Percentiles rank a stretch among this genome's conserved stretches.
Evolutionary conservation across 2,113 vertebrate species (phyloP).

Genomic region (Leptodactylus fuscus): DNA sequence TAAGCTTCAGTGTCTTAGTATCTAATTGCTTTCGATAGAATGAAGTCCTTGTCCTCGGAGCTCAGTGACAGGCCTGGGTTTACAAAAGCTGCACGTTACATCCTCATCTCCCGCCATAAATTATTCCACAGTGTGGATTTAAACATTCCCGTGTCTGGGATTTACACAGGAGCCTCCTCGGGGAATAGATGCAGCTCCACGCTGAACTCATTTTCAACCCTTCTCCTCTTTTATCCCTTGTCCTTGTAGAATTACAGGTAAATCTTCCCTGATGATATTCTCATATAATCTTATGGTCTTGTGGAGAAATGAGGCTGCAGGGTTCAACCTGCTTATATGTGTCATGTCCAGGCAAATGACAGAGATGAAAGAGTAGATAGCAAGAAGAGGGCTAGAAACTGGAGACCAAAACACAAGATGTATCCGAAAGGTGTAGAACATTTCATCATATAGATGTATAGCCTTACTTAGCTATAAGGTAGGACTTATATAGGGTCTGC

Average conservation of each 20-base stretch:
- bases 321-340: neutral
- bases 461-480: too few species aligned
- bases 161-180: neutral
- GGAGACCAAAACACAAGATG: too few species aligned
- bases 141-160: neutral
- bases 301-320: neutral
- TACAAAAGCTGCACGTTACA: neutral
- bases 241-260: slow-evolving; percentile 13
- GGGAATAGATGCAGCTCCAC: neutral
- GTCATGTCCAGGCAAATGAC: neutral
- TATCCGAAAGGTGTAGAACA: too few species aligned
- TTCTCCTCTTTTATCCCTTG: slow-evolving; percentile 30
- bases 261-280: slow-evolving; percentile 30
- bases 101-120: neutral
- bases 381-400: neutral
- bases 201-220: slow-evolving; percentile 24
- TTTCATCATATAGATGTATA: too few species aligned
- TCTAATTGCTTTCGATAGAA: neutral
- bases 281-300: neutral
- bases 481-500: too few species aligned
- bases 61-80: neutral
- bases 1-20: too few species aligned
- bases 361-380: neutral
- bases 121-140: neutral
- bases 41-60: neutral